Conservation (phyloP, 2,113 vertebrate genomes). For the Chaenocephalus aceratus region DNA sequence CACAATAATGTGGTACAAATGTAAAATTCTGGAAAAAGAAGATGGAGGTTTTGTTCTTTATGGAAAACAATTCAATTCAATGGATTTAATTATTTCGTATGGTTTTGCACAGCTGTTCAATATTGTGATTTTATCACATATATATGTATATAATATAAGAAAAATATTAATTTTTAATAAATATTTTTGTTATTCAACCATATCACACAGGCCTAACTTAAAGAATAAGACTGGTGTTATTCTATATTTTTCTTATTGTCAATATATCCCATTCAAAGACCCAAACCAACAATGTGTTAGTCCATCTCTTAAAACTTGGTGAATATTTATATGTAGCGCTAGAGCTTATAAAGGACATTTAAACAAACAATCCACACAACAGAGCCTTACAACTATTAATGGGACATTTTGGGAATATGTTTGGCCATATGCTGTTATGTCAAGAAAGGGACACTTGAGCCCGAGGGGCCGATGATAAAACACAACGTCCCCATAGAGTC, state of each 20-base stretch:
- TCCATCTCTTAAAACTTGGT: not conserved
- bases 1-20: not conserved
- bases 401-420: not conserved
- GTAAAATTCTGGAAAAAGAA: not conserved
- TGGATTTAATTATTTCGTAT: not conserved
- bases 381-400: not conserved
- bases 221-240: constrained; percentile 19
- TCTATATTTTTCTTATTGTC: constrained; percentile 12
- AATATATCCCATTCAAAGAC: constrained; percentile 51
- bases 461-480: not conserved
- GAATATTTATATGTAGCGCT: not conserved
- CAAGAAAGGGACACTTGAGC: not conserved
- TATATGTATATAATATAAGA: constrained; percentile 27
- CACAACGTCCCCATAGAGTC: not conserved
- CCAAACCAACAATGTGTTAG: not conserved
- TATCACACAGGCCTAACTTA: constrained; percentile 15
- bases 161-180: constrained; percentile 46
- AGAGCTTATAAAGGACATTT: too few species aligned
- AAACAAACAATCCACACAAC: not conserved
- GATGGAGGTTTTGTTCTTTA: not conserved
- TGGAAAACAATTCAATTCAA: not conserved
- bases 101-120: not conserved
- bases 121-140: constrained; percentile 17
- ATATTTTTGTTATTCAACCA: constrained; percentile 17
- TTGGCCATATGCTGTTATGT: not conserved